Percentiles rank a stretch among this genome's conserved stretches.
These are phyloP conservation scores for Anhinga anhinga DNA, from an alignment of 2,113 vertebrate species.

Conservation along the genomic window DNA sequence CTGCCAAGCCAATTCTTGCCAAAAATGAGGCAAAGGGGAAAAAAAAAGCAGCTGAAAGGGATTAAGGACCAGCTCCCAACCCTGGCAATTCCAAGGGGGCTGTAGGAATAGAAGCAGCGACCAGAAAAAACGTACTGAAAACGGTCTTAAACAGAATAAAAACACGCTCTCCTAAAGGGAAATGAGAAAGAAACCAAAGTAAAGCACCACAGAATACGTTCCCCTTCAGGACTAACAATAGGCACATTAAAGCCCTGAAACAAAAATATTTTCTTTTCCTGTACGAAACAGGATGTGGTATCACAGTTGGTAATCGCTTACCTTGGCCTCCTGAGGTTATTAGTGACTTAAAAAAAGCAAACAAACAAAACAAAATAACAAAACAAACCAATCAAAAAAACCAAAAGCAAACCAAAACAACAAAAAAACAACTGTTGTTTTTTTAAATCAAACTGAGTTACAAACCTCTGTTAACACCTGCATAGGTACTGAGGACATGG, in stretches of 20 bases:
- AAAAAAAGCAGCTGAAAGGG: neutral
- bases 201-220: neutral
- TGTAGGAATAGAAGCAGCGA: neutral
- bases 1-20: neutral
- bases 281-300: neutral
- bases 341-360: neutral
- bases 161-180: neutral
- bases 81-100: neutral
- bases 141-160: neutral
- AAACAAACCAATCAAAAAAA: neutral
- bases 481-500: accelerated
- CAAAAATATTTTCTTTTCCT: neutral
- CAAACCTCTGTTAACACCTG: neutral
- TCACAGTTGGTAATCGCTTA: neutral
- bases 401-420: neutral
- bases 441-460: neutral
- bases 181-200: neutral
- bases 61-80: neutral
- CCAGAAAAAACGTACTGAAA: neutral
- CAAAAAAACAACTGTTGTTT: neutral
- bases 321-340: neutral
- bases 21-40: neutral
- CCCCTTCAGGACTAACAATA: neutral
- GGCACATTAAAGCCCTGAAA: neutral
- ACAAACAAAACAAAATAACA: neutral